A percentile compares a stretch with the other conserved stretches of the same genome.
Evolutionary conservation across 2,797 vertebrate genomes (phyloP).

Genomic region (Malacoctenus gilli): DNA sequence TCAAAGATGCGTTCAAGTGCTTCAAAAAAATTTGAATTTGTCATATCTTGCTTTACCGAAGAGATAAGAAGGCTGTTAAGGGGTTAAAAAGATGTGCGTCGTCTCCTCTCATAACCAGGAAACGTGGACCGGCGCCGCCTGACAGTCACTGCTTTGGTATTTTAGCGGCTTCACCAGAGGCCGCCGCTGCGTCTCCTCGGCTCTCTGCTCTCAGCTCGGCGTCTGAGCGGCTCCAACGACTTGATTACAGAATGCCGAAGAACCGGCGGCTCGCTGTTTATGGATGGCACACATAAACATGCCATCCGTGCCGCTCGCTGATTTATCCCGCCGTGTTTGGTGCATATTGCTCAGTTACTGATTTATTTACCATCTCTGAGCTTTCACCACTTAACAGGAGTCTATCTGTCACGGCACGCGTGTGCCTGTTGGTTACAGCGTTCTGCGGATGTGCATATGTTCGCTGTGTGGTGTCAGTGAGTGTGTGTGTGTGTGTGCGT

Average conservation of each 20-base stretch:
- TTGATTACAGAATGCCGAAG: slow-evolving; percentile 67
- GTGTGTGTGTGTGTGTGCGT: slow-evolving; percentile 20
- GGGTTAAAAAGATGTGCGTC: slow-evolving; percentile 10
- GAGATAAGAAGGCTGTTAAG: too few relatives aligned
- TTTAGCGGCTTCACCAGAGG: slow-evolving; percentile 38
- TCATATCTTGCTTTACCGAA: too few relatives aligned
- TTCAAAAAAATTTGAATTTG: too few relatives aligned
- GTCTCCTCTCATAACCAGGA: slow-evolving; percentile 23
- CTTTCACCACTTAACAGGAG: slow-evolving; percentile 56
- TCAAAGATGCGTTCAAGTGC: too few relatives aligned
- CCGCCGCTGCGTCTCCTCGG: slow-evolving; percentile 34
- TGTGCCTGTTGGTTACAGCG: slow-evolving; percentile 28
- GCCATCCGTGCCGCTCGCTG: slow-evolving; percentile 51
- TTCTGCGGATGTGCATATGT: slow-evolving; percentile 22
- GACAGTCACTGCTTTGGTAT: slow-evolving; percentile 60
- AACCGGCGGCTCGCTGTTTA: slow-evolving; percentile 61
- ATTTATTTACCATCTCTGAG: slow-evolving; percentile 67
- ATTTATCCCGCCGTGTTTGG: slow-evolving; percentile 62
- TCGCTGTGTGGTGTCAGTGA: slow-evolving; percentile 17
- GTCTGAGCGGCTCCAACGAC: slow-evolving; percentile 30
- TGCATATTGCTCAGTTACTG: slow-evolving; percentile 56
- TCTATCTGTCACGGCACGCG: slow-evolving; percentile 52
- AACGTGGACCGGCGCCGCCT: slow-evolving; percentile 20
- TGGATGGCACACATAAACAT: slow-evolving; percentile 66
- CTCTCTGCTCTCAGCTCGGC: slow-evolving; percentile 19